phyloP scores from a whole-genome alignment of 2,888 invertebrate genomes.

The Drosophila mettleri region DNA sequence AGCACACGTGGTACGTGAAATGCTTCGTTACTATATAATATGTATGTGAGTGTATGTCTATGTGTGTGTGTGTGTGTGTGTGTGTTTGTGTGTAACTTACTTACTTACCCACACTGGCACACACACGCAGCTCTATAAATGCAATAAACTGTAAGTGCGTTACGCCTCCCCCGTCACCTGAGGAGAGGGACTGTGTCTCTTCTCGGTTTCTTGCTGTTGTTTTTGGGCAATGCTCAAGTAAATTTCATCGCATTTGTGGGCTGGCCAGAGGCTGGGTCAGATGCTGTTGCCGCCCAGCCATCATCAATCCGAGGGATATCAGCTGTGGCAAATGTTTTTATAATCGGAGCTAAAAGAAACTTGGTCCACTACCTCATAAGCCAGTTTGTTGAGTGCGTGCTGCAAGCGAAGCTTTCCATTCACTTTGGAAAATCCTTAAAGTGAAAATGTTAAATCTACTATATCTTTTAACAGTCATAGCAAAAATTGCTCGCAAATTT shows the following conservation, averaged over 20 bases:
- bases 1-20: conserved; percentile 45
- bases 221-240: conserved; percentile 29
- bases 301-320: conserved; percentile 68
- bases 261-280: conserved; percentile 2
- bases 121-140: conserved; percentile 58
- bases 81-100: conserved; percentile 32
- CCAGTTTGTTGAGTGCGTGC: conserved; percentile 27
- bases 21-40: conserved; percentile 10
- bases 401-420: conserved; percentile 3
- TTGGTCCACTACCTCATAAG: conserved; percentile 36
- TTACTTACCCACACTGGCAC: conserved; percentile 40
- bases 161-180: conserved; percentile 22
- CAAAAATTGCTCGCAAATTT: conserved; percentile 2
- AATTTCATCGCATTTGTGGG: conserved; percentile 18
- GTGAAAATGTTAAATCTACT: conserved; percentile 1
- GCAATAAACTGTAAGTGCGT: conserved; percentile 79
- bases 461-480: conserved; percentile 4
- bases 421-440: conserved; percentile 4
- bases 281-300: conserved; percentile 24
- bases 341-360: conserved; percentile 55
- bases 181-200: not conserved
- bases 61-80: conserved; percentile 22
- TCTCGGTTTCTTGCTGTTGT: conserved; percentile 27
- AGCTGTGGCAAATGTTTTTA: conserved; percentile 77
- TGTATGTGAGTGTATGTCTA: conserved; percentile 3